phyloP scores from a whole-genome alignment of 64 coral and sea anemone species.

The Actinia equina region DNA sequence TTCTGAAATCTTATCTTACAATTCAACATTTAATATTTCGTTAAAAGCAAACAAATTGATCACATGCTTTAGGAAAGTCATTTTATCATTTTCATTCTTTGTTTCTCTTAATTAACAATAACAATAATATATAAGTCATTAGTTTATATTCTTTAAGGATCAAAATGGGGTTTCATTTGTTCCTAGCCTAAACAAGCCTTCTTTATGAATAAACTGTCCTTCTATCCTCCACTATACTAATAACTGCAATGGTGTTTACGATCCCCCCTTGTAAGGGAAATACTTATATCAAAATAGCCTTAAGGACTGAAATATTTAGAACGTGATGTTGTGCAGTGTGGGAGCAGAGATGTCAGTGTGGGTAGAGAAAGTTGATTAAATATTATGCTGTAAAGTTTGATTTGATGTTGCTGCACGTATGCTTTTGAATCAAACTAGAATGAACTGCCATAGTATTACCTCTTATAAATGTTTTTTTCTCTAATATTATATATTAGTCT shows the following conservation, averaged over 20 bases:
- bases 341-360: background rate
- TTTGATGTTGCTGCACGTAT: no score
- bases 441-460: no score
- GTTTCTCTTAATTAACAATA: no score
- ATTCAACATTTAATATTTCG: no score
- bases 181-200: background rate
- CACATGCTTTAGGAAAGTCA: no score
- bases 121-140: background rate
- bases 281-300: background rate
- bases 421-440: no score
- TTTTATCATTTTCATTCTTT: no score
- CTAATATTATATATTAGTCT: background rate
- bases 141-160: background rate
- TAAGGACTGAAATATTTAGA: background rate
- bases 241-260: background rate
- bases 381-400: background rate
- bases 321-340: background rate
- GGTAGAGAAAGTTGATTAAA: background rate
- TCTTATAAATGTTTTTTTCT: no score
- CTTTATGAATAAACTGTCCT: background rate
- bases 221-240: background rate
- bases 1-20: no score
- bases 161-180: background rate
- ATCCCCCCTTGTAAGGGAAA: background rate
- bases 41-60: no score